Base-by-base conservation (phyloP, 2,797 vertebrate genomes). In the Mionectes olivaceus region DNA sequence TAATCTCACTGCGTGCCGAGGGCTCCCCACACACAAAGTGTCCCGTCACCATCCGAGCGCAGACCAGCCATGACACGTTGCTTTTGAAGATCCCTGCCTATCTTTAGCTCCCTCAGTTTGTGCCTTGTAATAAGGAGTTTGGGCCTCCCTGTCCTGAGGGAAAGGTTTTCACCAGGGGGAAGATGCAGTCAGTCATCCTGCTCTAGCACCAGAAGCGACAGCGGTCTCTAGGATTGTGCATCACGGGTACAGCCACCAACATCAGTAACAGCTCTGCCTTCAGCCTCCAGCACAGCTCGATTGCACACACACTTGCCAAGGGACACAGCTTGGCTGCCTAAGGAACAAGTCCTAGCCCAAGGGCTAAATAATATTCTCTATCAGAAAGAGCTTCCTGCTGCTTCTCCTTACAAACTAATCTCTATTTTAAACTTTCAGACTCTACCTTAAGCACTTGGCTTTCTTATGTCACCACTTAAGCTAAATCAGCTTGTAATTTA, bases 301-400 rank as follows among this genome's bases (percentile, higher is more conserved):
- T 3, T 46, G 65, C 81, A 89, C 6, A 0, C 3, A 32, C 19
- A 8, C 25, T 2, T 16, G 17, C 9, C 22, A 49, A 70, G 30
- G 80, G 27, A 32, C 47, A 57, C 5, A 57, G 56, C 50, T 46
- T 1, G 0, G 46, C 44, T 61, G 47, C 10, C 1, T 7, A 21
- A 67, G n/a, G 39, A 67, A 25, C 1, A 0, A 0, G 4, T 5
- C 13, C 25, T 14, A 67, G 37, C 4, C 0, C 11, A 21, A 52
- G 28, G 16, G 32, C 59, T 52, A 14, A 81, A 14, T 9, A 35
- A 2, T 0, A 27, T 2, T 37, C 47, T 81, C 24, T 18, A 13
- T 47, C 32, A 60, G 53, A 55, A 59, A 19, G 6, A 64, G 55
- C 32, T 65, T 79, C 43, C 46, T 75, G 28, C 21, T 15, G 50